Evolutionary conservation across 2,113 vertebrate species (phyloP), one percentile per base, ranked within the genome.

Genomic region (Dissostichus mawsoni): DNA sequence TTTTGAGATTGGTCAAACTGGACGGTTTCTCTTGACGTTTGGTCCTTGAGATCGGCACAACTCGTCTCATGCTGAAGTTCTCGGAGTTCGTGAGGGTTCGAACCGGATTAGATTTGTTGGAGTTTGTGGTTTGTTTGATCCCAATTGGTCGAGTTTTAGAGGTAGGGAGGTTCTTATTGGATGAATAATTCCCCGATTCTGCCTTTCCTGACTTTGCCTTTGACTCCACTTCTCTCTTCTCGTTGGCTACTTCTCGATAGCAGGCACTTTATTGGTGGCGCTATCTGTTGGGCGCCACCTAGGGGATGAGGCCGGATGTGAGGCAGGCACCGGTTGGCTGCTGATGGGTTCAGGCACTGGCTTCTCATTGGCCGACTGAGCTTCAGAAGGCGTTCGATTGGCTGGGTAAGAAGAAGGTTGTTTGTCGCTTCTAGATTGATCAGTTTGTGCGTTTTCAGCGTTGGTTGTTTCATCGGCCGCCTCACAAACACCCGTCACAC

Each of bases 1-100:
- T 66, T 89, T 78, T 73, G 90, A 58, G 0, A 93, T 91, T 81
- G 88, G 36, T 8, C 4, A 7, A 2, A 33, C 74, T 9, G 13
- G 45, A 11, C 0, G 91, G 84, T 8, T 75, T 69, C 1, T 90
- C 79, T 0, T 67, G 73, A 41, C 78, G 92, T 66, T 91, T 94
- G 64, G 92, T 85, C 68, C 92, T 94, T 57, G 95, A 94, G 82
- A 98, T 96, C 48, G 96, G 95, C 17, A 98, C 95, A 1, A 97
- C 95, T 69, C 96, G 96, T 78, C 97, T 96, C 96, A 98, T 95
- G 51, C 82, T 95, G 84, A 96, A 94, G 7, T 91, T 95, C 91
- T 98, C 97, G 0, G 95, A 95, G 56, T 75, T 58, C 17, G 93
- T 96, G 78, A 97, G 89, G 33, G 95, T 96, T 78, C 96, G 94